Conservation (phyloP, 1,140 invertebrate species). For the Papilio polytes region DNA sequence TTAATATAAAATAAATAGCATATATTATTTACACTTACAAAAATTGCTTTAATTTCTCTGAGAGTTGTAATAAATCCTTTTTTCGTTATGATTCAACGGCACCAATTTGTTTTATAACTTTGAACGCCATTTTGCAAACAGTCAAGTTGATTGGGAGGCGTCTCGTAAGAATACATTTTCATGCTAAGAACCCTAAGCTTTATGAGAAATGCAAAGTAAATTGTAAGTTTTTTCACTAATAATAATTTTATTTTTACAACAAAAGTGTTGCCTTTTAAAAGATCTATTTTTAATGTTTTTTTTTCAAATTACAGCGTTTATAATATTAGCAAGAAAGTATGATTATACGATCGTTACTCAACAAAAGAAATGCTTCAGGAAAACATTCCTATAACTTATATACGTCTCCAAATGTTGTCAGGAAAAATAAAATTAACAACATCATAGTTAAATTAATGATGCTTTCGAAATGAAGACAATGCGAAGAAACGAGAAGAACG, state of each 20-base stretch:
- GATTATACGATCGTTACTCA: background rate
- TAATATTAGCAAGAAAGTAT: no score
- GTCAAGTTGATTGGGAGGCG: conserved; percentile 11
- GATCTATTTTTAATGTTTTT: background rate
- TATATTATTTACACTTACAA: background rate
- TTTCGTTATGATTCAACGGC: conserved; percentile 19
- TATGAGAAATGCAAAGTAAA: conserved; percentile 17
- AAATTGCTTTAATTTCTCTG: background rate
- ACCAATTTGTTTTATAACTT: conserved; percentile 19
- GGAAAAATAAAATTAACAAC: conserved; percentile 24
- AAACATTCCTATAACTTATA: conserved; percentile 1
- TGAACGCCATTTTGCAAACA: conserved; percentile 12
- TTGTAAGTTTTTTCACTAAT: background rate
- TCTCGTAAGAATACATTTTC: conserved; percentile 15
- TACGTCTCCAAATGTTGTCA: background rate
- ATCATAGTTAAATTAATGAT: conserved; percentile 29
- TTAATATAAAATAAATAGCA: background rate
- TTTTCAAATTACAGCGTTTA: no score
- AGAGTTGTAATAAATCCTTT: conserved; percentile 17
- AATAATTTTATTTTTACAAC: background rate
- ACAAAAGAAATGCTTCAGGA: background rate
- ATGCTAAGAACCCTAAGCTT: background rate
- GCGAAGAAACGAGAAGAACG: conserved; percentile 16
- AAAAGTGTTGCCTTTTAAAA: background rate
- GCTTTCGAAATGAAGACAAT: conserved; percentile 12